Percentiles rank a stretch among this genome's conserved stretches.
phyloP scores from a whole-genome alignment of 2,888 invertebrate genomes.

The Corbicula japonica region DNA sequence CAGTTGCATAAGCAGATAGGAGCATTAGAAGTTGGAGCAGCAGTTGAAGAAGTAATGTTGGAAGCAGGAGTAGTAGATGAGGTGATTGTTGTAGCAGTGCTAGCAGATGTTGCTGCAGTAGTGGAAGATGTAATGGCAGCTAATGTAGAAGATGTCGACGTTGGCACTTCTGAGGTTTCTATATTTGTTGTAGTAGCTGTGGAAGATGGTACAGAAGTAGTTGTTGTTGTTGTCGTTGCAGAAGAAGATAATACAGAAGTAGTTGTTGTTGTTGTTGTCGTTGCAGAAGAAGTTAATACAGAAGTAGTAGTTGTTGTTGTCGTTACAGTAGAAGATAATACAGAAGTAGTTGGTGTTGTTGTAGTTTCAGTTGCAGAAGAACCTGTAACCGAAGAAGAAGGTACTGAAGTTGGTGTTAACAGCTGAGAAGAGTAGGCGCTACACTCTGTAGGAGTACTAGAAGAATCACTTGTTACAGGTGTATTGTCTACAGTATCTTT shows the following conservation, averaged over 20 bases:
- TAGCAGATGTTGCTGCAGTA: not conserved
- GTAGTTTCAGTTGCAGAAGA: constrained; percentile 2
- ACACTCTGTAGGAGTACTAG: too few species aligned
- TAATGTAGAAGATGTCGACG: not conserved
- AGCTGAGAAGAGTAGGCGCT: too few species aligned
- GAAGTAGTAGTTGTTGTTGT: not conserved
- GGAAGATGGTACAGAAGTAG: not conserved
- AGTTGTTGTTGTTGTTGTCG: not conserved
- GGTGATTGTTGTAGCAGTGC: not conserved
- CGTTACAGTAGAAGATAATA: not conserved
- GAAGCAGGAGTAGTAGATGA: not conserved
- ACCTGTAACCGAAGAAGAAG: too few species aligned
- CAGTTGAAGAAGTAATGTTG: not conserved
- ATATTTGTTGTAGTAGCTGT: not conserved
- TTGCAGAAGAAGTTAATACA: not conserved
- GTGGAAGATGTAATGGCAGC: not conserved
- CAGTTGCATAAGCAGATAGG: constrained; percentile 27
- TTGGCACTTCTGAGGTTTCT: not conserved
- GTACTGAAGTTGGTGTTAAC: too few species aligned
- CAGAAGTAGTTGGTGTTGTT: not conserved
- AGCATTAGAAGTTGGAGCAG: not conserved
- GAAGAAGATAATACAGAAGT: not conserved
- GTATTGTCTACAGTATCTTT: too few species aligned
- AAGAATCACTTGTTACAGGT: too few species aligned
- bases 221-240: not conserved